phyloP scores from a whole-genome alignment of 2,113 vertebrate species.

The Brachyistius frenatus region DNA sequence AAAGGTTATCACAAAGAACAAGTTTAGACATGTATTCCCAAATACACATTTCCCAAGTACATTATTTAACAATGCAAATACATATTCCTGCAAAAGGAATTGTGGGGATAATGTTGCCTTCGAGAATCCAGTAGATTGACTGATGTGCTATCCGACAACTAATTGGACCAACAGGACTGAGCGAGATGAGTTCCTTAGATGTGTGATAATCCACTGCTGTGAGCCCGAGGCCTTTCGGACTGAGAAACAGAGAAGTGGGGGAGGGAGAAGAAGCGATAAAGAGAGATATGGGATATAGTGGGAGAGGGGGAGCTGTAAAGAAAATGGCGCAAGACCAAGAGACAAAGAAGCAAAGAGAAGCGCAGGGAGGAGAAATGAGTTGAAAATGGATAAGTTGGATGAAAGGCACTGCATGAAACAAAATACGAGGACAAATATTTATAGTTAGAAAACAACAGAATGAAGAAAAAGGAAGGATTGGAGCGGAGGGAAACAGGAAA shows the following conservation, averaged over 20 bases:
- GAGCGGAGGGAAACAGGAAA: constrained; percentile 14
- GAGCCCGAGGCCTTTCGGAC: constrained; percentile 64
- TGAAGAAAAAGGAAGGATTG: neutral
- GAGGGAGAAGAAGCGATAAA: constrained; percentile 31
- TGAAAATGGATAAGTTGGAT: neutral
- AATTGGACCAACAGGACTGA: constrained; percentile 65
- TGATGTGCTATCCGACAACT: constrained; percentile 41
- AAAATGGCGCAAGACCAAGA: constrained; percentile 40
- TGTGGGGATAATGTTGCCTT: neutral
- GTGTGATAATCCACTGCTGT: constrained; percentile 70
- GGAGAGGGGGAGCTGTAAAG: constrained; percentile 49
- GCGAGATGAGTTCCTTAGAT: constrained; percentile 65
- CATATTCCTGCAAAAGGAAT: constrained; percentile 6
- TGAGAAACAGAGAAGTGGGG: constrained; percentile 24
- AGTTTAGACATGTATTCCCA: constrained; percentile 19
- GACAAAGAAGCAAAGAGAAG: constrained; percentile 47
- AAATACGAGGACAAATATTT: constrained; percentile 11
- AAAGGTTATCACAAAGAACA: constrained; percentile 16
- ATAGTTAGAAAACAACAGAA: constrained; percentile 11
- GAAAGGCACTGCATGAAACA: neutral
- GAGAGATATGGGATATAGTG: constrained; percentile 42
- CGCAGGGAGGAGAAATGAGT: constrained; percentile 26
- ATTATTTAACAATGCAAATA: constrained; percentile 19
- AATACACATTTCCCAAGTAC: neutral
- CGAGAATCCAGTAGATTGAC: constrained; percentile 17